Base-by-base conservation (phyloP, 1,140 invertebrate genomes). In the Metaphire vulgaris region DNA sequence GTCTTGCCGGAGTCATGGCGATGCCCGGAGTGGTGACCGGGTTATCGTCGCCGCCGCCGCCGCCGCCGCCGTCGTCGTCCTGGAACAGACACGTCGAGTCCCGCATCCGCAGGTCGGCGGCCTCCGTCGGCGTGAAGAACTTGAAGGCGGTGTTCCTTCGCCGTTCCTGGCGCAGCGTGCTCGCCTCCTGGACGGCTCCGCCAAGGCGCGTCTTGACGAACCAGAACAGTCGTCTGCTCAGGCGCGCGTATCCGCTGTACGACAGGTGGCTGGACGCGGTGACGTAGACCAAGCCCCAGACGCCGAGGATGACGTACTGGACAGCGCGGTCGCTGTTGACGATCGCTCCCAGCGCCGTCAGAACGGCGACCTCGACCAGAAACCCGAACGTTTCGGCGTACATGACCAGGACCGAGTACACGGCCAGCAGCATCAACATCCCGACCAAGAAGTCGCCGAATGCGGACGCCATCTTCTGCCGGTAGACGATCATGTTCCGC, bases 81-180 rank as follows among this genome's bases (percentile, higher is more conserved):
- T 56, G 41, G 6, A 56, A 56, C 6, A 56, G 6, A 21, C 41
- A 12, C 6, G 41, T 56, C 41, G 6, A 21, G 41, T 56, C 41
- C 41, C 21, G 41, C 6, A 21, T 56, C 41, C 41, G 6, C 6
- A 56, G 41, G 21, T 21, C 6, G 41, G 21, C 56, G 1, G 34
- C 71, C 14, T 66, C 72, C 15, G 28, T n/a, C 67, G 26, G 2
- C 21, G 56, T 32, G 34, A 77, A 74, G 72, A 33, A 77, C 41
- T 77, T 77, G 65, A 77, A 74, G n/a, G 76, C 76, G 14, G 64
- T 74, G 65, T 74, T 68, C 64, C 72, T 56, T 26, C 66, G 69
- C 16, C 33, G 2, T 12, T 34, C 33, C 32, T 77, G n/a, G 21
- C 33, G 65, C 41, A 29, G 29, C 34, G 67, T 65, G 21, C 32